A percentile compares a stretch with the other conserved stretches of the same genome.
These are phyloP conservation scores for Gortyna flavago DNA, from an alignment of 2,888 invertebrate genomes.

Conservation along the genomic window DNA sequence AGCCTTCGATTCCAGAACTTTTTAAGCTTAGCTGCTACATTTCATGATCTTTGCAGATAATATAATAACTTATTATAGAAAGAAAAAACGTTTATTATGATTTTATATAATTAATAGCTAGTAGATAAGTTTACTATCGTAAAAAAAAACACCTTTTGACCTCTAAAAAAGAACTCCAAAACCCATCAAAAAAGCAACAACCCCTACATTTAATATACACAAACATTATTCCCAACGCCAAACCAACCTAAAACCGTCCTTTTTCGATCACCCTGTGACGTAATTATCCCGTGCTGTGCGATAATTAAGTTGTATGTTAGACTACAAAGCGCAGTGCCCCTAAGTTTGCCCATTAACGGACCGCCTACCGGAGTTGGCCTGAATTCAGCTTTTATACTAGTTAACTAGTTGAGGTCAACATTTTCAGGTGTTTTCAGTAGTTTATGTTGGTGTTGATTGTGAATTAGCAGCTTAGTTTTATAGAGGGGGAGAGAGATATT, in stretches of 20 bases:
- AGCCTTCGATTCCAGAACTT: neutral
- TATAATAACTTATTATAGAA: too few relatives aligned
- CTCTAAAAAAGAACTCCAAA: neutral
- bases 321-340: conserved; percentile 76
- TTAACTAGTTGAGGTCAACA: conserved; percentile 50
- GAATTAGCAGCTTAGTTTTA: neutral
- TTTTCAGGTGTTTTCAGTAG: conserved; percentile 36
- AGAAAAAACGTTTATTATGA: too few relatives aligned
- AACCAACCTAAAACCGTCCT: conserved; percentile 59
- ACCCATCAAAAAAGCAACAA: neutral
- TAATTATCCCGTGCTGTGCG: conserved; percentile 63
- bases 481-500: too few relatives aligned
- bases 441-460: conserved; percentile 17
- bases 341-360: conserved; percentile 80
- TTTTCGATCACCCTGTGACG: conserved; percentile 57
- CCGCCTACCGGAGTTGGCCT: conserved; percentile 62
- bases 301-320: conserved; percentile 83
- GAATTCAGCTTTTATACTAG: conserved; percentile 53
- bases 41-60: neutral
- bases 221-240: neutral
- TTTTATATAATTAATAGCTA: neutral
- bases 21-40: neutral
- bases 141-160: neutral
- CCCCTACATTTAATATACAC: neutral
- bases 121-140: neutral